A percentile compares a stretch with the other conserved stretches of the same genome.
phyloP scores from a whole-genome alignment of 2,888 invertebrate species.

The Arge pagana region DNA sequence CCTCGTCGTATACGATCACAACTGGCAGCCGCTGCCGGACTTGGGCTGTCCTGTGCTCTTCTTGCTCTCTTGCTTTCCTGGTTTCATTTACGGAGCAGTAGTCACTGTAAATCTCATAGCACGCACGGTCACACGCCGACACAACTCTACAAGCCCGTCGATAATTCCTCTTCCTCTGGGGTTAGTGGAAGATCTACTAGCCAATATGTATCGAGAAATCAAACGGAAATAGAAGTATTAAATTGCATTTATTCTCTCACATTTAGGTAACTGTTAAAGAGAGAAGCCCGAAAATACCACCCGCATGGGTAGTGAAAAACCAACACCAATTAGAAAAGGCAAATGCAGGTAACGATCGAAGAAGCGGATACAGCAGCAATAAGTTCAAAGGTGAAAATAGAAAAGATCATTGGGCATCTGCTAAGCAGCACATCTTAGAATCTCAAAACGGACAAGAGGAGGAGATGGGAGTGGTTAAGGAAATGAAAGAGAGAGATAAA shows the following conservation, averaged over 20 bases:
- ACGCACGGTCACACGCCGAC: constrained; percentile 46
- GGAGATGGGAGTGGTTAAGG: constrained; percentile 30
- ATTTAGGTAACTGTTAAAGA: constrained; percentile 51
- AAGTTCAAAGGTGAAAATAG: constrained; percentile 45
- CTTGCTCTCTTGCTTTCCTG: constrained; percentile 53
- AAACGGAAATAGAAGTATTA: background rate
- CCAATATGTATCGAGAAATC: background rate
- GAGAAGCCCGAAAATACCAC: constrained; percentile 47
- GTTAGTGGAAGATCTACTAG: no score
- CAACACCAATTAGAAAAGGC: constrained; percentile 47
- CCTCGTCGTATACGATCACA: constrained; percentile 75
- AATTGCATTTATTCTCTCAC: background rate
- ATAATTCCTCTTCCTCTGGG: constrained; percentile 54
- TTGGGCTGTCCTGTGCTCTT: constrained; percentile 53
- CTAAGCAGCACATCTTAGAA: constrained; percentile 50
- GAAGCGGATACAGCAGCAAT: constrained; percentile 42
- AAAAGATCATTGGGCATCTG: constrained; percentile 55
- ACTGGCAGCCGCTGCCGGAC: constrained; percentile 56
- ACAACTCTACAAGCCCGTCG: constrained; percentile 55
- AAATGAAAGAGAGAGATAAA: constrained; percentile 12
- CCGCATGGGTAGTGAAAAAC: constrained; percentile 48
- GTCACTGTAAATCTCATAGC: constrained; percentile 42
- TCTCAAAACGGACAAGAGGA: constrained; percentile 42
- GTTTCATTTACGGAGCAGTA: constrained; percentile 48
- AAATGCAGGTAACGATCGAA: constrained; percentile 42